phyloP scores from a whole-genome alignment of 1,140 invertebrate species.

The Drosophila bipectinata region DNA sequence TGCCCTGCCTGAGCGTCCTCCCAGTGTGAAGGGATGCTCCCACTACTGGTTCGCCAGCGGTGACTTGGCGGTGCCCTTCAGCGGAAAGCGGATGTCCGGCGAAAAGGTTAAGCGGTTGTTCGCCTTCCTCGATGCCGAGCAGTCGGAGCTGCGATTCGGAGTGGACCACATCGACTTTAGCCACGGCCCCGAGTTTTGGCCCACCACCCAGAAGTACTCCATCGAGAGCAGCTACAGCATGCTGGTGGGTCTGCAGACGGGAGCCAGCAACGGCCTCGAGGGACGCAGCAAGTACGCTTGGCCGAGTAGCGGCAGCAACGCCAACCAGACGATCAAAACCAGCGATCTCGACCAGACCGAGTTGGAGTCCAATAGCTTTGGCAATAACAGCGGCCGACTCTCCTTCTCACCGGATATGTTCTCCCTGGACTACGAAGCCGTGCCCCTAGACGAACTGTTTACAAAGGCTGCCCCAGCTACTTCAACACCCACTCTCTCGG shows the following conservation, averaged over 20 bases:
- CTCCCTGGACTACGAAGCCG: conserved; percentile 61
- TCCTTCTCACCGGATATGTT: conserved; percentile 71
- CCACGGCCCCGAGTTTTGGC: conserved; percentile 61
- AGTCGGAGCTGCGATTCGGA: conserved; percentile 60
- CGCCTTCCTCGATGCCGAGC: conserved; percentile 49
- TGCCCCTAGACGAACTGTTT: conserved; percentile 72
- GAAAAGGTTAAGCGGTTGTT: conserved; percentile 71
- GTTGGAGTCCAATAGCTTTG: conserved; percentile 61
- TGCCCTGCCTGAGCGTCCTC: conserved; percentile 43
- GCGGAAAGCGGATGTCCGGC: conserved; percentile 53
- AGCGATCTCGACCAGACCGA: conserved; percentile 75
- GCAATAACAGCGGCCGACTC: conserved; percentile 60
- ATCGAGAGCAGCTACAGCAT: conserved; percentile 81
- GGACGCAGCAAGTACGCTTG: conserved; percentile 77
- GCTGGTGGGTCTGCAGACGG: conserved; percentile 74
- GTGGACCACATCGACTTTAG: conserved; percentile 76
- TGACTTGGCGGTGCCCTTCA: conserved; percentile 74
- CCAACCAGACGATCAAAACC: conserved; percentile 66
- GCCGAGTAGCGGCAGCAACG: conserved; percentile 52
- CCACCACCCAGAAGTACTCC: conserved; percentile 65
- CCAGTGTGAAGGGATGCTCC: conserved; percentile 61
- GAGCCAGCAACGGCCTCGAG: conserved; percentile 70
- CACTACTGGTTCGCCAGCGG: conserved; percentile 80
- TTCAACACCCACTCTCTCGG: conserved; percentile 22
- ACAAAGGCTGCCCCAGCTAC: conserved; percentile 38